phyloP scores from a whole-genome alignment of 2,797 vertebrate genomes.

The Mus minutoides region DNA sequence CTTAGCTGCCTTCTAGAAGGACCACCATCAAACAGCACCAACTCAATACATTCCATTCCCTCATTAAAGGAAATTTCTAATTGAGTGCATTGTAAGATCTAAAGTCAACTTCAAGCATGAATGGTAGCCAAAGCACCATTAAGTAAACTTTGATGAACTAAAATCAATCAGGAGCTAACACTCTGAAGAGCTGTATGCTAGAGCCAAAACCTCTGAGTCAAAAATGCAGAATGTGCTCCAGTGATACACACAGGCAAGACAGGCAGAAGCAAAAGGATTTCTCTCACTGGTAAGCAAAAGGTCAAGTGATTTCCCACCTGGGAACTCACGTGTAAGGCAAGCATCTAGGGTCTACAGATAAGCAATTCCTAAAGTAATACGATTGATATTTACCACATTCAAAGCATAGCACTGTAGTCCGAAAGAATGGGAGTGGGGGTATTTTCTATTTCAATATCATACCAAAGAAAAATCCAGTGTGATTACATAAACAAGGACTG shows the following conservation, averaged over 20 bases:
- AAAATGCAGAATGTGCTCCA: neutral
- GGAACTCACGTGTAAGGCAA: conserved; percentile 48
- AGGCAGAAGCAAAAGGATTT: conserved; percentile 38
- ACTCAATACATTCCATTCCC: neutral
- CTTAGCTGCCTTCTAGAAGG: neutral
- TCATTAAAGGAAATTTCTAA: neutral
- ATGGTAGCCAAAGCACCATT: neutral
- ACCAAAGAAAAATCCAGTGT: neutral
- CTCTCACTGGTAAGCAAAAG: conserved; percentile 21
- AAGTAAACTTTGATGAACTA: neutral
- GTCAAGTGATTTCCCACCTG: conserved; percentile 54
- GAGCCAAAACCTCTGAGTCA: neutral
- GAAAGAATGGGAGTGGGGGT: neutral
- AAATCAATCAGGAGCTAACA: conserved; percentile 29
- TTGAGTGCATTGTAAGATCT: neutral
- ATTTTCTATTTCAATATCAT: conserved; percentile 31
- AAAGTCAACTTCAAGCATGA: neutral
- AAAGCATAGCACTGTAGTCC: conserved; percentile 41
- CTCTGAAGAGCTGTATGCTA: neutral
- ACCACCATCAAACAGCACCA: neutral
- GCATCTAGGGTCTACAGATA: conserved; percentile 61
- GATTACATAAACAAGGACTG: neutral
- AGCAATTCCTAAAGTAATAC: conserved; percentile 32
- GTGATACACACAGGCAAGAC: neutral
- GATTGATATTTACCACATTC: conserved; percentile 42